phyloP scores from a whole-genome alignment of 1,140 invertebrate species.

The Nasonia giraulti region DNA sequence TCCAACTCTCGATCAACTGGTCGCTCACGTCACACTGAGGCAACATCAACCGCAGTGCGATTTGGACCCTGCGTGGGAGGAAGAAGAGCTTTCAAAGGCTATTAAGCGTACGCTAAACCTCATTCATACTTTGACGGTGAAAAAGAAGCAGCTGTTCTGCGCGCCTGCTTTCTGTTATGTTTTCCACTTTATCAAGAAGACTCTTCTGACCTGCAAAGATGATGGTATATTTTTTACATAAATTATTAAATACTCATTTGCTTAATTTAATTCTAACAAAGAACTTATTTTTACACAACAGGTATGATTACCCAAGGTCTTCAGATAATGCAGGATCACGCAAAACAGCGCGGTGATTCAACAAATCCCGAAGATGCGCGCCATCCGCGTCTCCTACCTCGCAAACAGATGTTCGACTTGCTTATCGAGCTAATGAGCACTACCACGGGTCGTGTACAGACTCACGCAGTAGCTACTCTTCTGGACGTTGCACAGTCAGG shows the following conservation, averaged over 20 bases:
- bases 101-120: constrained; percentile 77
- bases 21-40: constrained; percentile 82
- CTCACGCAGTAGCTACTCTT: constrained; percentile 84
- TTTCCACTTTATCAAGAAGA: constrained; percentile 86
- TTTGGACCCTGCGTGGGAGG: constrained; percentile 85
- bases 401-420: constrained; percentile 86
- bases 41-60: constrained; percentile 86
- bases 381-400: constrained; percentile 86
- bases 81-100: constrained; percentile 80
- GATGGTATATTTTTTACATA: constrained; percentile 65
- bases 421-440: constrained; percentile 87
- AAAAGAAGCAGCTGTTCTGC: constrained; percentile 74
- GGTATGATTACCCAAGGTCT: constrained; percentile 78
- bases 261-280: background rate
- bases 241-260: background rate
- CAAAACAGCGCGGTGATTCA: constrained; percentile 76
- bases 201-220: constrained; percentile 76
- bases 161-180: constrained; percentile 88
- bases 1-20: constrained; percentile 74
- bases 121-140: constrained; percentile 75
- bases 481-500: constrained; percentile 85
- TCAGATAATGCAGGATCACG: constrained; percentile 83
- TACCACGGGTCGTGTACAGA: constrained; percentile 82
- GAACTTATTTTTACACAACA: constrained; percentile 5
- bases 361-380: constrained; percentile 74